Base-by-base conservation (phyloP, 1,140 invertebrate genomes). In the Gryon sp. region DNA sequence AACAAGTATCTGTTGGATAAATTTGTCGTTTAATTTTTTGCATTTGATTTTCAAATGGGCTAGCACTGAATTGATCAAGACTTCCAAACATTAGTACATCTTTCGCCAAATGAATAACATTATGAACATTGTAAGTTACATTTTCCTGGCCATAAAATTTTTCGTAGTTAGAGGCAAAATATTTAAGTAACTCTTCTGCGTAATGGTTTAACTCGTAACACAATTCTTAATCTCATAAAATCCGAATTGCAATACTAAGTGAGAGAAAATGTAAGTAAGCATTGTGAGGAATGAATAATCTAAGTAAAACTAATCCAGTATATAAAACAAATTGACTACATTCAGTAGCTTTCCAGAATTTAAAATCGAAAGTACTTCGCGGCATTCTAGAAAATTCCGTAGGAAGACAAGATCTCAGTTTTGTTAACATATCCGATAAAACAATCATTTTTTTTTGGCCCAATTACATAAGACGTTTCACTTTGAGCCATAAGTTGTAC, bases 61-160 rank as follows among this genome's bases (percentile, higher is more conserved):
- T n/a, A n/a, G n/a, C n/a, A n/a, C n/a, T n/a, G n/a, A n/a, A n/a
- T n/a, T n/a, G n/a, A n/a, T n/a, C n/a, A n/a, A n/a, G n/a, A n/a
- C n/a, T n/a, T n/a, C n/a, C n/a, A n/a, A n/a, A n/a, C n/a, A n/a
- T n/a, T n/a, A n/a, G n/a, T n/a, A n/a, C n/a, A n/a, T n/a, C n/a
- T n/a, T n/a, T n/a, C n/a, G n/a, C n/a, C n/a, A n/a, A n/a, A n/a
- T n/a, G n/a, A n/a, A n/a, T n/a, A n/a, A n/a, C n/a, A n/a, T n/a
- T n/a, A n/a, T n/a, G n/a, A n/a, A n/a, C n/a, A n/a, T n/a, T n/a
- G n/a, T n/a, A n/a, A n/a, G n/a, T n/a, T n/a, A n/a, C n/a, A n/a
- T n/a, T n/a, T n/a, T n/a, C n/a, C n/a, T n/a, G n/a, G n/a, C 83
- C 83, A 72, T 82, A 86, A 22, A 77, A 45, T 15, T n/a, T 1